These are phyloP conservation scores for Cacatua alba DNA, from an alignment of 2,113 vertebrate genomes.

Conservation along the genomic window DNA sequence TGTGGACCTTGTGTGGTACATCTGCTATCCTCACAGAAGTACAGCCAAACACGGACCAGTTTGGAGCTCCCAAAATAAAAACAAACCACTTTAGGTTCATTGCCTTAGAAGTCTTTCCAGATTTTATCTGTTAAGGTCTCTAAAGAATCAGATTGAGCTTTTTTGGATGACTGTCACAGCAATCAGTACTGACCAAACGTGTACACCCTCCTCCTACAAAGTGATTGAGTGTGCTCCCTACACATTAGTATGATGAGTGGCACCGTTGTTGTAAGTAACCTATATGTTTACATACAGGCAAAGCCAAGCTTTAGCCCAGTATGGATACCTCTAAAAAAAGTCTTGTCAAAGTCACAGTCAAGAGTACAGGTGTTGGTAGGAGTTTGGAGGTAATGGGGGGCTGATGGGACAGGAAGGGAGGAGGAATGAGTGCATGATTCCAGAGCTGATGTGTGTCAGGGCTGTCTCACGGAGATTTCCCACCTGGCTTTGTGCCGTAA, in stretches of 20 bases:
- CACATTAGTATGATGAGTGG: fast-evolving
- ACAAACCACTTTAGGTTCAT: not conserved
- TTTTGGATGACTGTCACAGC: not conserved
- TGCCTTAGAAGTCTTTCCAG: not conserved
- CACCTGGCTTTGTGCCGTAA: not conserved
- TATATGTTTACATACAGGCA: not conserved
- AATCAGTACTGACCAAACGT: not conserved
- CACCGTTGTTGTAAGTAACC: not conserved
- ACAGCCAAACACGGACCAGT: not conserved
- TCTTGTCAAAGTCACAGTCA: not conserved
- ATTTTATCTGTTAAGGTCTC: not conserved
- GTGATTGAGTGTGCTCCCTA: fast-evolving
- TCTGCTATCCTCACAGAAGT: not conserved
- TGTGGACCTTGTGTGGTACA: not conserved
- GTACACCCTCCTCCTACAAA: fast-evolving
- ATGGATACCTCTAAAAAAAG: not conserved
- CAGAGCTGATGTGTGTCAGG: not conserved
- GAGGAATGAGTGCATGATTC: not conserved
- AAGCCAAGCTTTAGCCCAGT: not conserved
- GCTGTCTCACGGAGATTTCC: not conserved
- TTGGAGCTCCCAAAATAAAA: not conserved
- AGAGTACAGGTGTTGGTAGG: fast-evolving
- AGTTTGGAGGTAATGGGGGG: not conserved
- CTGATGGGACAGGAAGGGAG: not conserved
- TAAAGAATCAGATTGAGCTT: not conserved